Base-by-base conservation (phyloP, 2,797 vertebrate genomes). In the Sebastes paucispinis region DNA sequence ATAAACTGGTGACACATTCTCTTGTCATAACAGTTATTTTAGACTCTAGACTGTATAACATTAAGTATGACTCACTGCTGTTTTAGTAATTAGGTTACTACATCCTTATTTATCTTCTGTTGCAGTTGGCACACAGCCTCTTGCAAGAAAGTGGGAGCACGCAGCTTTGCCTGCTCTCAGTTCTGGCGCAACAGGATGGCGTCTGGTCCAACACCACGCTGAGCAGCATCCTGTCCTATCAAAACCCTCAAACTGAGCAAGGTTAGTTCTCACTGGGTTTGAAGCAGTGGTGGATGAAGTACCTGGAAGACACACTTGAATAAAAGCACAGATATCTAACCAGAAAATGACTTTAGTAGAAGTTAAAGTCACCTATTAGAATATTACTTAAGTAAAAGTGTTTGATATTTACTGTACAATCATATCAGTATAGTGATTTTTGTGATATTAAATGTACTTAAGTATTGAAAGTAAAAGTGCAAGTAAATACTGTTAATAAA, bases 161-260 rank as follows among this genome's bases (percentile, higher is more conserved):
- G 78, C 98, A 99, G 91, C 97, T 99, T 87, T 94, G 95, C 79
- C 95, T 97, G 93, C 96, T 99, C 91, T 96, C 96, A 89, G 95
- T 94, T 69, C 92, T 99, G 91, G 97, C 96, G 62, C 96, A 97
- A 94, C 97, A 99, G 94, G 96, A 94, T 73, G 97, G 98, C 62
- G 96, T 97, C 76, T 99, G 98, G 98, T 97, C 97, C 92, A 98
- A 99, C 90, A 87, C 95, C 75, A 96, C 97, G 67, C 94, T 99
- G 86, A 95, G 95, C 92, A 93, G 93, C 91, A 97, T 99, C 94
- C 93, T 99, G 86, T 97, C 97, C 93, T 96, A 97, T 93, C 96
- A 97, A 66, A 93, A 90, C 80, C 74, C 96, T 92, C 97, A 98
- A 91, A 94, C 94, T 81, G 97, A 97, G 89, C 96, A 96, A 97